Evolutionary conservation across 2,888 invertebrate genomes (phyloP).

Genomic region (Flexamia atlantica): DNA sequence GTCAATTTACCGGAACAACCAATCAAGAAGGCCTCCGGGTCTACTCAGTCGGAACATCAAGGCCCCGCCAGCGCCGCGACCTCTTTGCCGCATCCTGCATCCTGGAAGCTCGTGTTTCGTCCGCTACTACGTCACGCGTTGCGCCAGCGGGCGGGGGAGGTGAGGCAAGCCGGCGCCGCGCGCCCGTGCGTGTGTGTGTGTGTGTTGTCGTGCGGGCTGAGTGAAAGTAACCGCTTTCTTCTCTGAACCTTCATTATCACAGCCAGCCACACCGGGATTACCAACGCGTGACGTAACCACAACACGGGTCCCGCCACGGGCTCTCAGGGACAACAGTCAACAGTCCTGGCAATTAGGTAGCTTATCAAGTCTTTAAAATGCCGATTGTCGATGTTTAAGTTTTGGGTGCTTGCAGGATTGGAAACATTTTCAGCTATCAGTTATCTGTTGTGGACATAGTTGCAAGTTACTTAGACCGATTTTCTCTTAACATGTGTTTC

Average conservation of each 20-base stretch:
- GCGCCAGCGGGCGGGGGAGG: not conserved
- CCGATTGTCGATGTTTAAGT: too few species aligned
- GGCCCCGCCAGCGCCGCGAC: not conserved
- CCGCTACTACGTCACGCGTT: not conserved
- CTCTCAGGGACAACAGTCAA: not conserved
- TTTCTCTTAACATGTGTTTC: too few species aligned
- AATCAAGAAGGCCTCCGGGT: not conserved
- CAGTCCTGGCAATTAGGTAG: not conserved
- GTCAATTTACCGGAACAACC: too few species aligned
- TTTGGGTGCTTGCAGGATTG: too few species aligned
- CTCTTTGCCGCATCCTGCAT: not conserved
- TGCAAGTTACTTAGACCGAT: too few species aligned
- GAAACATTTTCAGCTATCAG: too few species aligned
- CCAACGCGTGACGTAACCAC: conserved; percentile 22
- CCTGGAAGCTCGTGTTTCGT: conserved; percentile 16
- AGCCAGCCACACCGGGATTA: not conserved
- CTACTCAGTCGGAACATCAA: not conserved
- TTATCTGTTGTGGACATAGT: too few species aligned
- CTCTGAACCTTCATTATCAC: conserved; percentile 43
- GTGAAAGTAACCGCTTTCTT: conserved; percentile 56
- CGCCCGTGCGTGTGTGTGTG: not conserved
- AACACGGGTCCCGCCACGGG: not conserved
- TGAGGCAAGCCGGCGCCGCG: not conserved
- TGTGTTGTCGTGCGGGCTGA: conserved; percentile 47
- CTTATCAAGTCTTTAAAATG: too few species aligned